These are phyloP conservation scores for Tenrec ecaudatus DNA, from an alignment of 2,113 vertebrate species.

Conservation along the genomic window DNA sequence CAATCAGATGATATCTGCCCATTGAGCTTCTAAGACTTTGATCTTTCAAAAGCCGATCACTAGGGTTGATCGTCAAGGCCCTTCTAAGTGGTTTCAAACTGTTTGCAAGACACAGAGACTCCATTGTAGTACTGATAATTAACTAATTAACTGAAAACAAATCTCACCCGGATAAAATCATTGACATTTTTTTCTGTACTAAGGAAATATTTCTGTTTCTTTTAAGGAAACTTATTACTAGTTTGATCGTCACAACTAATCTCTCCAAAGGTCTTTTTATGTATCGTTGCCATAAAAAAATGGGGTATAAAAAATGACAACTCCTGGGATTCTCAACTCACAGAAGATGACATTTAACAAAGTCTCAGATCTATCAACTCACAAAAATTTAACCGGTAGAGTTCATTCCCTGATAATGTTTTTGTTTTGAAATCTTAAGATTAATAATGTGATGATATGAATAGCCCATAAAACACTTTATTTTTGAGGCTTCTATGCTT, in stretches of 20 bases:
- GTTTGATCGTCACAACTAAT: neutral
- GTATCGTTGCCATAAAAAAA: neutral
- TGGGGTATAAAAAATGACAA: neutral
- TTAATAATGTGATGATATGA: neutral
- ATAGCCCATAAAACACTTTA: neutral
- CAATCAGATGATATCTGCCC: neutral
- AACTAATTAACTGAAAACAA: neutral
- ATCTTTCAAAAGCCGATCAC: no score
- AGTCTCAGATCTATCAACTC: constrained; percentile 19
- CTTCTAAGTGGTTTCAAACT: neutral
- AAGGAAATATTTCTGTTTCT: neutral
- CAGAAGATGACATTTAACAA: constrained; percentile 28
- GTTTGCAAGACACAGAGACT: neutral
- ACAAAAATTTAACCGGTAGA: neutral
- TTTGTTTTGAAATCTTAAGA: neutral
- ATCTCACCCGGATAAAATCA: neutral
- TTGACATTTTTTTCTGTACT: neutral
- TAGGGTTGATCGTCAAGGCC: neutral
- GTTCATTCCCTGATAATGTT: neutral
- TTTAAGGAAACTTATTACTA: neutral
- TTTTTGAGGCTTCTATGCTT: neutral
- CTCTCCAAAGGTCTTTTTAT: neutral
- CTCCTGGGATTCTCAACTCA: neutral
- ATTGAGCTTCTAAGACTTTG: neutral
- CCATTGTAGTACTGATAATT: neutral